Base-by-base conservation (phyloP, 2,888 invertebrate species). In the Tetanocera ferruginea region DNA sequence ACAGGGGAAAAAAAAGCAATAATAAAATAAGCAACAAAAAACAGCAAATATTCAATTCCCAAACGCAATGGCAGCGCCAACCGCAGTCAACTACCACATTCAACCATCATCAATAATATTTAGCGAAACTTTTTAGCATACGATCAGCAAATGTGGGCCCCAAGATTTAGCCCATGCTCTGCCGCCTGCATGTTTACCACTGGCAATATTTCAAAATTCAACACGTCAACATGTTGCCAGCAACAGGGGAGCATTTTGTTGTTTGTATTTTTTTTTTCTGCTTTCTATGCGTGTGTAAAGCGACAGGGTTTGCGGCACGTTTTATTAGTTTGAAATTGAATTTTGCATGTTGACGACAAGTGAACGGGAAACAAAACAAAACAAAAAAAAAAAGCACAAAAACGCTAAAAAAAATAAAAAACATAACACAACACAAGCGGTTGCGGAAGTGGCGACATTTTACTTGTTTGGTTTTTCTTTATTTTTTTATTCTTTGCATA, bases 261-360 rank as follows among this genome's bases (percentile, higher is more conserved):
- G 66, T 6, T 31, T 31, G 31, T 55, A 6, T 14, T 55, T 6
- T 19, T 19, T 23, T 9, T 0, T 28, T 8, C 28, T 57, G 23
- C 17, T 28, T 23, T 5, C 60, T 17, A 28, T 28, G 28, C 28
- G 28, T 11, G 70, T 17, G 19, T n/a, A 5, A n/a, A 19, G 19
- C 4, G 2, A 3, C 43, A 37, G 25, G 43, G 73, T 17, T 64
- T 25, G 43, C 0, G 43, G 43, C 73, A 74, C 62, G 49, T 74
- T 74, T 74, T 74, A 74, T 74, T 74, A 51, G 73, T 49, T 74
- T 43, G 49, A 74, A 74, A 74, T 74, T 74, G 62, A 74, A 74
- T 74, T 62, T 49, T 49, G 62, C 55, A 23, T n/a, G 55, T 31
- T 51, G 14, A n/a, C 23, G n/a, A 17, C 37, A 62, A 43, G 55